Base-by-base conservation (phyloP, 2,888 invertebrate genomes). In the Scrobipalpa atriplicella region DNA sequence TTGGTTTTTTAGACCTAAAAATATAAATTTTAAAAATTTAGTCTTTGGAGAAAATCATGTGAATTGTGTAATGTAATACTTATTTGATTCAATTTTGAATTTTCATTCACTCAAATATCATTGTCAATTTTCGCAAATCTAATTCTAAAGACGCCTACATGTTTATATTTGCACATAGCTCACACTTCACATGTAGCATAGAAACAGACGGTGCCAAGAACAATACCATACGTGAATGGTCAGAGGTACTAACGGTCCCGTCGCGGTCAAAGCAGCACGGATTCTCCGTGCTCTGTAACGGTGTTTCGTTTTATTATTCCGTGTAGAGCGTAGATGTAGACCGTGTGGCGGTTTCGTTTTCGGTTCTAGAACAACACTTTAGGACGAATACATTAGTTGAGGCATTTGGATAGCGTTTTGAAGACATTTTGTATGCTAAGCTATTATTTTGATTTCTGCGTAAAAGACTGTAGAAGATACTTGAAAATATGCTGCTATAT, bases 141-240 rank as follows among this genome's bases (percentile, higher is more conserved):
- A 29, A n/a, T n/a, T n/a, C n/a, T n/a, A n/a, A n/a, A 47, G n/a
- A 47, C 8, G 1, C n/a, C 29, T 29, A 54, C 11, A 6, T 18
- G 21, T 54, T 54, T 18, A 21, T 11, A 21, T 29, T 29, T n/a
- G n/a, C n/a, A n/a, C 54, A 6, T 18, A 18, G 18, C 18, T 54
- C 54, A 19, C 21, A 21, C 54, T 18, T 54, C 9, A 19, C 21
- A 58, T n/a, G 16, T 67, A 56, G n/a, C n/a, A 36, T 38, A 29
- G 38, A 21, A 72, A 71, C 74, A 73, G 71, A 79, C 79, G 77
- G 75, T 13, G 72, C 74, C 74, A 80, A 83, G 84, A 89, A 90
- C 89, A 89, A 90, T 89, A 81, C 87, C 74, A 78, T 83, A 81
- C 79, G 83, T 79, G 83, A 86, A 85, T 84, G 87, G 89, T 83